phyloP scores from a whole-genome alignment of 2,113 vertebrate genomes.

The Chaetorhynchus papuensis region DNA sequence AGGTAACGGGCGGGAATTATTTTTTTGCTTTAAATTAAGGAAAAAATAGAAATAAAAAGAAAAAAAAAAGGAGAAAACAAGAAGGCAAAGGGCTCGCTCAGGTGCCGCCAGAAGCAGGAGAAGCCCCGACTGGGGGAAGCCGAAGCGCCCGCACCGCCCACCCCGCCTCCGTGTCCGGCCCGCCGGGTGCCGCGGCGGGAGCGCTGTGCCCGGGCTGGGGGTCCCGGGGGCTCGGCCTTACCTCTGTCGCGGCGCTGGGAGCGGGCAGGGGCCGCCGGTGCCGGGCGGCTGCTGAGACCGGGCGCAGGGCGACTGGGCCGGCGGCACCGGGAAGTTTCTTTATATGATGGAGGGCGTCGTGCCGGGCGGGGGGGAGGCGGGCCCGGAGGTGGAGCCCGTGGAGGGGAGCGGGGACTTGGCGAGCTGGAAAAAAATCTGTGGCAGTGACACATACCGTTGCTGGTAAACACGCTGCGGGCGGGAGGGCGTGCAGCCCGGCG shows the following conservation, averaged over 20 bases:
- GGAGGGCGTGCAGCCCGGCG: neutral
- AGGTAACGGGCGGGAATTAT: neutral
- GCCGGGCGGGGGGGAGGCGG: neutral
- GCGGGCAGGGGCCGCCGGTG: neutral
- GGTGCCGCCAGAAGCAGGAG: neutral
- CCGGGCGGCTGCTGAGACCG: neutral
- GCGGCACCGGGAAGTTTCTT: constrained; percentile 36
- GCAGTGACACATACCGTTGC: neutral
- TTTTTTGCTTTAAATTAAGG: neutral
- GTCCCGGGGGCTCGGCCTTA: neutral
- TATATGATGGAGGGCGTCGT: constrained; percentile 32
- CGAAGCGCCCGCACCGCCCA: neutral
- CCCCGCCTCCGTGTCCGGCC: neutral
- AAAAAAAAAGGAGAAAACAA: fast-evolving
- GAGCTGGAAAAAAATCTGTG: constrained; percentile 41
- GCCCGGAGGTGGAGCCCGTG: neutral
- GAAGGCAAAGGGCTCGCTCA: neutral
- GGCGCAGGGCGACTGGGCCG: neutral
- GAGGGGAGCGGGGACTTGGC: neutral
- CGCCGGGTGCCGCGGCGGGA: neutral
- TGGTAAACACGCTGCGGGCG: constrained; percentile 11
- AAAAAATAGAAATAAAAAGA: neutral
- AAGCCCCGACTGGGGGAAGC: neutral
- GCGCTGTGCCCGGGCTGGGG: neutral
- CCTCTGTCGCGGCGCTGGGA: neutral